Evolutionary conservation across 2,888 invertebrate genomes (phyloP), one percentile per base, ranked within the genome.

Genomic region (Drosophila colorata): DNA sequence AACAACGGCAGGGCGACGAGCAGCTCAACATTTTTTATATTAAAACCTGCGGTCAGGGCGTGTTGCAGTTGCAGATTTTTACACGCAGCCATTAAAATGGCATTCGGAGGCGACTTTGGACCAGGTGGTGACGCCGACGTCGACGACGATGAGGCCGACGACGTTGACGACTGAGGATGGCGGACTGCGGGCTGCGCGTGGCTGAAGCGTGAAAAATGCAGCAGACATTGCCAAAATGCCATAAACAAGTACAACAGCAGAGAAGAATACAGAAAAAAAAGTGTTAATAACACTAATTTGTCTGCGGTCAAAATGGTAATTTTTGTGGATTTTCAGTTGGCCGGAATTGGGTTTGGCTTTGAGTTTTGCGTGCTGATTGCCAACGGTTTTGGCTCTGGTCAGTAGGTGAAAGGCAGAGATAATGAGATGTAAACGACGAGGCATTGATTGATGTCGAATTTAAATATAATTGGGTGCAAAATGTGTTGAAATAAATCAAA

Each of bases 221-320:
- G 65, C 80, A 67, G 71, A 63, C 84, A 81, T 74, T 70, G 77
- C 80, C 70, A 80, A 69, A 82, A 82, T 73, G 79, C 79, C 68
- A 78, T 73, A 83, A 81, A 71, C 64, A 74, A 69, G 64, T 49
- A 53, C 65, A 74, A 35, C 38, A 57, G 9, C 49, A 44, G 47
- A 35, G 44, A 48, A 18, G 53, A 41, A 48, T 18, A 48, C 13
- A 48, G 61, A 38, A 65, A 69, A 79, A 83, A 83, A 85, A 79
- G 88, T 87, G 86, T 88, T 87, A 88, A 87, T 87, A 87, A 87
- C 80, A 84, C 88, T 84, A 87, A 88, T 87, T 87, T 87, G 86
- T 87, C 80, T 87, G 86, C 82, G 86, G 86, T 88, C 75, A 80
- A 85, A 80, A 84, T 84, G 85, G 80, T 85, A 87, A 88, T 82